A percentile compares a stretch with the other conserved stretches of the same genome.
Conservation (phyloP, 2,113 vertebrate genomes). For the Gambusia affinis region DNA sequence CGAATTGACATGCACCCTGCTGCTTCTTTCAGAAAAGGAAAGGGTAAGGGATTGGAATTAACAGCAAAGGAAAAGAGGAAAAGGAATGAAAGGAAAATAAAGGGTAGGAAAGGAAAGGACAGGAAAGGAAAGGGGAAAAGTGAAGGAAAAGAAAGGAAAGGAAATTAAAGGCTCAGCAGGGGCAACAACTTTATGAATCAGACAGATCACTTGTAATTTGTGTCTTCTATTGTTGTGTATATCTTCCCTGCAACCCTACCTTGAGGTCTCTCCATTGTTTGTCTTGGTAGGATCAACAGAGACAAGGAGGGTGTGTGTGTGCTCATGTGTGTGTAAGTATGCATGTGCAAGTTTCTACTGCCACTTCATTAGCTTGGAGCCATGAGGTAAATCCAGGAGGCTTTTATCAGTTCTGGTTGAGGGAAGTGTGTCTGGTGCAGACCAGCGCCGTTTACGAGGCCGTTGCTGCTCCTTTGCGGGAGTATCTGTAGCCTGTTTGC, state of each 20-base stretch:
- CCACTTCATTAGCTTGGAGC: constrained; percentile 80
- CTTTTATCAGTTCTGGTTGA: constrained; percentile 60
- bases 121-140: neutral
- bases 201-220: constrained; percentile 63
- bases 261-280: constrained; percentile 75
- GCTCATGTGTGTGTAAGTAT: constrained; percentile 29
- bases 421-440: constrained; percentile 75
- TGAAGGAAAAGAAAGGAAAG: constrained; percentile 14
- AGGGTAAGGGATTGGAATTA: constrained; percentile 11
- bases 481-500: constrained; percentile 19
- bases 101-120: constrained; percentile 18
- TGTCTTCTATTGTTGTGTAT: constrained; percentile 44
- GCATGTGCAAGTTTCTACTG: constrained; percentile 74
- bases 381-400: constrained; percentile 81
- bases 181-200: constrained; percentile 16
- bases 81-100: constrained; percentile 23
- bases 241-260: constrained; percentile 77
- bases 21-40: constrained; percentile 51
- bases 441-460: constrained; percentile 80
- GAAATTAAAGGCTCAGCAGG: constrained; percentile 24
- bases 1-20: neutral
- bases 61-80: constrained; percentile 5
- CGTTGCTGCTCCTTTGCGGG: constrained; percentile 52
- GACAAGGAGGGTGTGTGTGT: constrained; percentile 77
- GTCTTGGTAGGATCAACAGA: constrained; percentile 68